Evolutionary conservation across 2,888 invertebrate species (phyloP).

Genomic region (Subacronicta megacephala): DNA sequence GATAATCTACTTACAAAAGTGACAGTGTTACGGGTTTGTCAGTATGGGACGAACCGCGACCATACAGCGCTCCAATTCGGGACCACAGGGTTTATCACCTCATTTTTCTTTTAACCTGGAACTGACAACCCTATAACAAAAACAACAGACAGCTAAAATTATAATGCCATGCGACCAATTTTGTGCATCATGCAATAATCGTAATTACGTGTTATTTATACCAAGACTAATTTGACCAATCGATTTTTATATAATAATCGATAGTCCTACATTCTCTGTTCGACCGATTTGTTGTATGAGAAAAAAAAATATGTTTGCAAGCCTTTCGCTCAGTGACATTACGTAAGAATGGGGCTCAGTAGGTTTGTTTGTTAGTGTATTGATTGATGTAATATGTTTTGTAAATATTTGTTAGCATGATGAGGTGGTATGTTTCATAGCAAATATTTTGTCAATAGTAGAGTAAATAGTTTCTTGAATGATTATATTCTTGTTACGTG

Average conservation of each 20-base stretch:
- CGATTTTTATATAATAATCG: slow-evolving; percentile 46
- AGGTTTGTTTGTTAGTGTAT: slow-evolving; percentile 1
- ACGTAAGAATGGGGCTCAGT: slow-evolving; percentile 11
- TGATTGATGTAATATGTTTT: slow-evolving; percentile 5
- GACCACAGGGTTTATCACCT: background rate
- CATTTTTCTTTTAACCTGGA: no score
- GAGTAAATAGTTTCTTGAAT: no score
- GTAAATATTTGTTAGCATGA: slow-evolving; percentile 22
- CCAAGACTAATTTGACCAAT: slow-evolving; percentile 34
- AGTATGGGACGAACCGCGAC: background rate
- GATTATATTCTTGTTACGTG: no score
- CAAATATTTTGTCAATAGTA: slow-evolving; percentile 10
- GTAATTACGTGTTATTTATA: slow-evolving; percentile 46
- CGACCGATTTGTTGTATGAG: slow-evolving; percentile 18
- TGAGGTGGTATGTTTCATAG: slow-evolving; percentile 1
- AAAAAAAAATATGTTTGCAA: slow-evolving; percentile 10
- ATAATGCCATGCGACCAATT: slow-evolving; percentile 35
- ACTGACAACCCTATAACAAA: slow-evolving; percentile 26
- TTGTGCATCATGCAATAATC: slow-evolving; percentile 41
- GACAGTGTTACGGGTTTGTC: no score
- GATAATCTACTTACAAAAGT: no score
- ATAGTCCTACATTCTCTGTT: slow-evolving; percentile 40
- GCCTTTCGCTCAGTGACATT: slow-evolving; percentile 33
- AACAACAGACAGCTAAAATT: slow-evolving; percentile 14
- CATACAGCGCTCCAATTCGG: no score